Evolutionary conservation across 1,140 invertebrate species (phyloP), one percentile per base, ranked within the genome.

Genomic region (Scaptomyza pallida): DNA sequence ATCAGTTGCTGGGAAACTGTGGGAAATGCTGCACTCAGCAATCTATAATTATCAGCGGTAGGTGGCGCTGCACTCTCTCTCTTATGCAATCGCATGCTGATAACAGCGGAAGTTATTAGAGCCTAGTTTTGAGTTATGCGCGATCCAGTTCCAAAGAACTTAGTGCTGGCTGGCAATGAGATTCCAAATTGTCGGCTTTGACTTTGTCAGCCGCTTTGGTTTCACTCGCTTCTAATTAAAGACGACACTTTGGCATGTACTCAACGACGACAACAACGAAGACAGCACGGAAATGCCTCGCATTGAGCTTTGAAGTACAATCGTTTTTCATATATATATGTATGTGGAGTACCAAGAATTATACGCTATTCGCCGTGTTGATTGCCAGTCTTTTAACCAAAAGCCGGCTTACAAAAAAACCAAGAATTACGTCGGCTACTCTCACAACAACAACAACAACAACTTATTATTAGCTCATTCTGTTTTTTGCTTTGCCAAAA

Each of bases 161-260:
- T 81, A 60, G 43, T 50, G 40, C 68, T 30, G 26, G 26, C 8
- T 64, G 63, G 47, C 63, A 72, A 60, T 72, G 69, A 72, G 45
- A 64, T 67, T 65, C 26, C 62, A 40, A 30, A 16, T 6, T 56
- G 48, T n/a, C 54, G 43, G 69, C 68, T 80, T 62, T 70, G 67
- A 37, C 33, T 30, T 30, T 37, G 33, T 37, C 60, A 37, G 43
- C 51, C 48, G 69, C 68, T 85, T 68, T 74, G 67, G 55, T 75
- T 72, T 72, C 55, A 68, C 62, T 82, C 64, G 68, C 69, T 72
- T 85, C 74, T 78, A 88, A 86, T 86, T 86, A 81, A 88, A 86
- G 82, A 81, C 81, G 81, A 88, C 81, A 88, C 81, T 88, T 86
- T 88, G 81, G 77, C 81, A 85, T 85, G 77, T 86, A 71, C 60